phyloP scores from a whole-genome alignment of 2,797 vertebrate genomes.

The Gymnothorax javanicus region DNA sequence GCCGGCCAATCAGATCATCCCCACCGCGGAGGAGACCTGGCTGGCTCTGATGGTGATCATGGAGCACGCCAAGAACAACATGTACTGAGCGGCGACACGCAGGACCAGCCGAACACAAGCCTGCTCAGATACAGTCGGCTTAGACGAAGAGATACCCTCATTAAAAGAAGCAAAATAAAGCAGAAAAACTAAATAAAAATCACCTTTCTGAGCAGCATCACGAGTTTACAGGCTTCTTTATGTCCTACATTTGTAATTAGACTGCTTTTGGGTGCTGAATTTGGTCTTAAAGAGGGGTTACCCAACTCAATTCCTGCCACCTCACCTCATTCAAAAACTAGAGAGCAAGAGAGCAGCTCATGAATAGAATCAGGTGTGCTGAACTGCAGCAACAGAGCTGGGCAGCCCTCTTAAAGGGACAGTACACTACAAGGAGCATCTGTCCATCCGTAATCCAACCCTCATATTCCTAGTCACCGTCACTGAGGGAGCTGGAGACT shows the following conservation, averaged over 20 bases:
- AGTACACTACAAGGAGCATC: not conserved
- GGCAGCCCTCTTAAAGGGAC: not conserved
- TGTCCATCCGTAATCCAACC: not conserved
- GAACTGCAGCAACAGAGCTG: too few relatives aligned
- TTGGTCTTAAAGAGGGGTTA: not conserved
- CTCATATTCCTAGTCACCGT: too few relatives aligned
- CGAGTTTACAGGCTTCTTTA: not conserved
- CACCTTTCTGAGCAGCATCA: not conserved
- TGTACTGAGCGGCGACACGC: conserved; percentile 61
- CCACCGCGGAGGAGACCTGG: conserved; percentile 90
- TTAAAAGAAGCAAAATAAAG: not conserved
- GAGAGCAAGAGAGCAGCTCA: too few relatives aligned
- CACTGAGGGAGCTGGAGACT: too few relatives aligned
- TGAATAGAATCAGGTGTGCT: too few relatives aligned
- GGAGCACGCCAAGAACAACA: conserved; percentile 71
- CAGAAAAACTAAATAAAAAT: not conserved
- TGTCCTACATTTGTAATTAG: not conserved
- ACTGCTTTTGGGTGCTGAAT: not conserved
- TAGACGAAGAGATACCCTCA: not conserved
- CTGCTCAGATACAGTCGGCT: not conserved
- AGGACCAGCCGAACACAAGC: not conserved
- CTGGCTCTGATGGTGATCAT: conserved; percentile 83
- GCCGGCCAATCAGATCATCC: conserved; percentile 86
- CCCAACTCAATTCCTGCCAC: too few relatives aligned
- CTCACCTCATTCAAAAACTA: too few relatives aligned